Conservation (phyloP, 1,140 invertebrate genomes). For the Bombus consobrinus region DNA sequence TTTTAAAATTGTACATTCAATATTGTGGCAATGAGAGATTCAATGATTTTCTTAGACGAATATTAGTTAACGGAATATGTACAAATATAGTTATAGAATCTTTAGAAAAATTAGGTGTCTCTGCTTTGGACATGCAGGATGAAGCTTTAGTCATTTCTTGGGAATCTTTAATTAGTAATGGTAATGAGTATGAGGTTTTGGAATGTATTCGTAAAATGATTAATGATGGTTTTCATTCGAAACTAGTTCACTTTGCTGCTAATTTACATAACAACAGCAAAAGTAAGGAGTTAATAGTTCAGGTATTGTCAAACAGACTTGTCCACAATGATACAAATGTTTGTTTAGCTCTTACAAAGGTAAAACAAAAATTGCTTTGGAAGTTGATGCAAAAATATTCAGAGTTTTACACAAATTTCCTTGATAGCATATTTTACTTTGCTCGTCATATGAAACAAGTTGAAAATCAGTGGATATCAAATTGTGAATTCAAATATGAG, state of each 20-base stretch:
- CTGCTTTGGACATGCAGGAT: constrained; percentile 66
- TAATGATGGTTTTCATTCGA: constrained; percentile 69
- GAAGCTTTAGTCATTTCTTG: constrained; percentile 75
- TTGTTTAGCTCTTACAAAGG: constrained; percentile 80
- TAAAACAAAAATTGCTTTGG: constrained; percentile 78
- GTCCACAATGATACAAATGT: constrained; percentile 77
- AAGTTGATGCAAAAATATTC: constrained; percentile 79
- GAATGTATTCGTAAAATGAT: constrained; percentile 75
- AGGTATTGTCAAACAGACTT: constrained; percentile 80
- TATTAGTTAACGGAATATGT: constrained; percentile 65
- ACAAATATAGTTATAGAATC: constrained; percentile 70
- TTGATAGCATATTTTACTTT: constrained; percentile 84
- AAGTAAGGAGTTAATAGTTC: constrained; percentile 79
- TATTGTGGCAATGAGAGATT: constrained; percentile 73
- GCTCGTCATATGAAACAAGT: constrained; percentile 79
- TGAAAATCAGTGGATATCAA: constrained; percentile 76
- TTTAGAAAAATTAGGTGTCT: constrained; percentile 66
- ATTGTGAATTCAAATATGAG: constrained; percentile 81
- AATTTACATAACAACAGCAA: constrained; percentile 68
- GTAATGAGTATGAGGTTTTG: constrained; percentile 69
- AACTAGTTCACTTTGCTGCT: constrained; percentile 64
- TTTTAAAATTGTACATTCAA: constrained; percentile 71
- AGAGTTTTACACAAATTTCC: constrained; percentile 81
- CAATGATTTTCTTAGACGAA: constrained; percentile 61
- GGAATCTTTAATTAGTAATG: constrained; percentile 72